Evolutionary conservation across 2,888 invertebrate genomes (phyloP), one percentile per base, ranked within the genome.

Genomic region (Carcina quercana): DNA sequence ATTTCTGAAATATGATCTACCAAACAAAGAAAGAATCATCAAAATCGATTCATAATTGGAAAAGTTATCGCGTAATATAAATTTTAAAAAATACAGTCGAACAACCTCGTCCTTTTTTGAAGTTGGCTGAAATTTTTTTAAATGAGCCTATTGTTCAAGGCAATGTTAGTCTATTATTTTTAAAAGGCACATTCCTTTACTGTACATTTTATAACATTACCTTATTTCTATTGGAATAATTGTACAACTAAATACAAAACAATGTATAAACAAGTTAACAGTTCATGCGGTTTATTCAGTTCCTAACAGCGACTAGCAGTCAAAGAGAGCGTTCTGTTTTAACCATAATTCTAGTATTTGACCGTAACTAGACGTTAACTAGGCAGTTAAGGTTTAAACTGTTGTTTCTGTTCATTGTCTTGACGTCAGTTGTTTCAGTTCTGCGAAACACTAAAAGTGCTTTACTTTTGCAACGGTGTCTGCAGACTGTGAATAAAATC

Each of bases 401-500:
- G 56, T 49, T 62, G 57, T 59, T 63, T 62, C 62, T 62, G 68
- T 68, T 66, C 75, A 76, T 71, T 75, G 73, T 78, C 69, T 69
- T 59, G 53, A 52, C 46, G 54, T 57, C 56, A n/a, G n/a, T n/a
- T n/a, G n/a, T 56, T 59, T 52, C 53, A 43, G 42, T 82, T 82
- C 82, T 64, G 54, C 65, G 82, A 82, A 82, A 53, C 49, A 65
- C 80, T 82, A 79, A 80, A 79, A 75, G 55, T 59, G 60, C 63
- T 69, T 66, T 54, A 56, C 58, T 55, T 33, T 38, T 25, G 40
- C 42, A 42, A 35, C 34, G 31, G 38, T 50, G 36, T 54, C 37
- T 40, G 43, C 46, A 30, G 43, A 30, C 35, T 20, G 28, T 21
- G 24, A 32, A 14, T 5, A 10, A 29, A 12, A 31, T 22, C 21